Evolutionary conservation across 35 echinoderm and acorn worm genomes (phyloP), one percentile per base, ranked within the genome.

Genomic region (Hemicentrotus pulcherrimus): DNA sequence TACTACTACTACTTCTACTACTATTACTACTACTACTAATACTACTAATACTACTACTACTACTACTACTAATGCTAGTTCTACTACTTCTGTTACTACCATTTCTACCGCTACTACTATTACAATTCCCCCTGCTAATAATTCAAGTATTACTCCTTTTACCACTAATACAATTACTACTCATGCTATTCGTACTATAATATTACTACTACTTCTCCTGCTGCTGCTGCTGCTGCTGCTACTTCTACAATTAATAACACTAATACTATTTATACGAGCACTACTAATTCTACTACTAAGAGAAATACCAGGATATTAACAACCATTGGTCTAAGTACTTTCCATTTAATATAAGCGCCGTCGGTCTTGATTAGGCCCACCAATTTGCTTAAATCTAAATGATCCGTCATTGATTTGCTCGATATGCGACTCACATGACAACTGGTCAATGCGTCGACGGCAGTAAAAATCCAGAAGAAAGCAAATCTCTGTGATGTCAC

Each of bases 21-120:
- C 87, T 89, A 89, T 31, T 89, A 89, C 87, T 35, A 89, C 87
- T 35, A 89, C 87, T 89, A 89, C 87, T 89, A 35, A 28, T 89
- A 35, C 87, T 89, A 35, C 32, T 89, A 35, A 32, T 89, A 31
- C 86, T 89, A 32, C 31, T 41, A 32, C 87, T 89, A 32, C 87
- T 89, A 32, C 31, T 46, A 32, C 31, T 89, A 89, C 87, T 89
- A 89, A 28, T 89, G 31, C 31, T 41, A 89, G 32, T 89, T 2
- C 31, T 89, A 88, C 32, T 32, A 88, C 86, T 32, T 31, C 28
- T 88, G 41, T 22, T 88, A 32, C 32, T 88, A 88, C 86, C n/a
- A 88, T 28, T 88, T 19, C 32, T 32, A 88, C 31, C n/a, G 30
- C 30, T 88, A 88, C 31, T 88, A 88, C 86, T 88, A 88, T 22